Conservation (phyloP, 2,888 invertebrate genomes). For the Dicyrtomina minuta region DNA sequence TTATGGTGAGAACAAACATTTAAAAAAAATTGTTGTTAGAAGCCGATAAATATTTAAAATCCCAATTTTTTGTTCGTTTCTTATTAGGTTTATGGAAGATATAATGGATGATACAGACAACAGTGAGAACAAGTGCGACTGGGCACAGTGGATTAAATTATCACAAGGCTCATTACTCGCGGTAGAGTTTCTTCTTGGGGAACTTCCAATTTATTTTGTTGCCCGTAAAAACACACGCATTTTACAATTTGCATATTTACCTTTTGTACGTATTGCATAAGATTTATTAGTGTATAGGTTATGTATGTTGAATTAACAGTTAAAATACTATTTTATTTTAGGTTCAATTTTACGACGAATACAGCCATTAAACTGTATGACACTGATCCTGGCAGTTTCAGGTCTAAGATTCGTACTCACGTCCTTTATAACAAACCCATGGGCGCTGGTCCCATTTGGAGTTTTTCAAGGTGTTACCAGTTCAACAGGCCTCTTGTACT, state of each 20-base stretch:
- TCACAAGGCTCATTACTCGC: neutral
- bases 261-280: neutral
- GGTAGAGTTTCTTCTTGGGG: neutral
- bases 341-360: neutral
- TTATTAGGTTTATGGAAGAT: slow-evolving; percentile 20
- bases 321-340: neutral
- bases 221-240: too few species aligned
- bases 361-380: neutral
- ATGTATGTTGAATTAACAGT: too few species aligned
- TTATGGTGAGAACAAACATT: slow-evolving; percentile 6
- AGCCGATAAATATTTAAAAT: neutral
- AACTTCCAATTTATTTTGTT: too few species aligned
- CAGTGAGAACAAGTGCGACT: slow-evolving; percentile 8
- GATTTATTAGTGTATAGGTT: neutral
- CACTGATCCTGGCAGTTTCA: neutral
- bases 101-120: neutral
- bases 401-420: neutral
- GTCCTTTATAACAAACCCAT: neutral
- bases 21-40: neutral
- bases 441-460: neutral
- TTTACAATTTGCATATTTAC: neutral
- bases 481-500: neutral
- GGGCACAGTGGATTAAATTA: slow-evolving; percentile 1
- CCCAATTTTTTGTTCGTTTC: neutral
- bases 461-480: slow-evolving; percentile 4